Evolutionary conservation across 2,888 invertebrate species (phyloP).

Genomic region (Phalera bucephala): DNA sequence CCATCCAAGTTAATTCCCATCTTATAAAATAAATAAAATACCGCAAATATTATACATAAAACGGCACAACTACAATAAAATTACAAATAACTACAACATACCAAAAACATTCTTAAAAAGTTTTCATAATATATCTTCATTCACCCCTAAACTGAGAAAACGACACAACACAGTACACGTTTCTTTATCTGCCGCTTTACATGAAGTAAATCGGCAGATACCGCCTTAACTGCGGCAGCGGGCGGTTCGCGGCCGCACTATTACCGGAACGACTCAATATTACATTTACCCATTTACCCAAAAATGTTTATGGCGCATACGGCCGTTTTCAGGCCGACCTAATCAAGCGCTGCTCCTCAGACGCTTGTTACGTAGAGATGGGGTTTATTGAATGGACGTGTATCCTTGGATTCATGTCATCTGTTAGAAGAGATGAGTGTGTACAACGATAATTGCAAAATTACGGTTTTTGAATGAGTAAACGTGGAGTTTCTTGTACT

Average conservation of each 20-base stretch:
- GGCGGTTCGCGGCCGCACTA: conserved; percentile 60
- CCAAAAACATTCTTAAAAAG: neutral
- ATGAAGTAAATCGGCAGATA: conserved; percentile 42
- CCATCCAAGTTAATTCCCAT: too few relatives aligned
- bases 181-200: conserved; percentile 45
- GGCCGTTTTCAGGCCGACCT: conserved; percentile 61
- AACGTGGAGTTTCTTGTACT: too few relatives aligned
- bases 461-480: too few relatives aligned
- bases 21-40: too few relatives aligned
- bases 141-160: conserved; percentile 15
- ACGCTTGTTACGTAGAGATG: conserved; percentile 18
- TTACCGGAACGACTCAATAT: conserved; percentile 77
- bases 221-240: conserved; percentile 26
- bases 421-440: too few relatives aligned
- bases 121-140: conserved; percentile 13
- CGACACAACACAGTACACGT: conserved; percentile 26
- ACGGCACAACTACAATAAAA: too few relatives aligned
- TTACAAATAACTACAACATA: neutral
- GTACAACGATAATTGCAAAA: too few relatives aligned
- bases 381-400: neutral
- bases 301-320: conserved; percentile 70
- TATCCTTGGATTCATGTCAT: neutral
- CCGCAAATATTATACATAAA: too few relatives aligned
- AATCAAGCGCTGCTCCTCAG: conserved; percentile 65
- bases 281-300: conserved; percentile 78